These are phyloP conservation scores for Thera britannica DNA, from an alignment of 2,888 invertebrate genomes.

Conservation along the genomic window DNA sequence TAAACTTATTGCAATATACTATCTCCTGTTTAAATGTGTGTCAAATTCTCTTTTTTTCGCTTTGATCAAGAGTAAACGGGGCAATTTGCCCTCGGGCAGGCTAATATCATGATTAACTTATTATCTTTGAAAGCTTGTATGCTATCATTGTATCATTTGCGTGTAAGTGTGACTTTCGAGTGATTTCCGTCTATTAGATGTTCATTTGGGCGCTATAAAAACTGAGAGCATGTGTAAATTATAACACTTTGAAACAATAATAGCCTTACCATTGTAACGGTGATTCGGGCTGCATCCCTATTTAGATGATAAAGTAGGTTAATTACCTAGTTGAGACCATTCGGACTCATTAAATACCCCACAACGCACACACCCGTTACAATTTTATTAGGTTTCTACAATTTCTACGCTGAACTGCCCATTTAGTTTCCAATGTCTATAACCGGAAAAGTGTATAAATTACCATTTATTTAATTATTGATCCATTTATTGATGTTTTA, in stretches of 20 bases:
- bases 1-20: conserved; percentile 69
- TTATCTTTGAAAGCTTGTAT: conserved; percentile 64
- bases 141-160: conserved; percentile 68
- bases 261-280: conserved; percentile 30
- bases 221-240: conserved; percentile 36
- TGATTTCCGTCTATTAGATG: conserved; percentile 60
- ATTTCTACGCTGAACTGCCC: conserved; percentile 17
- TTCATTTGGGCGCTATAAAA: conserved; percentile 37
- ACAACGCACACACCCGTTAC: conserved; percentile 30
- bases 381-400: conserved; percentile 31
- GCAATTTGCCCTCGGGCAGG: conserved; percentile 64
- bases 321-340: conserved; percentile 30
- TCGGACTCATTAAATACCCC: conserved; percentile 32
- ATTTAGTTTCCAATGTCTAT: conserved; percentile 11
- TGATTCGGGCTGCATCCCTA: conserved; percentile 29
- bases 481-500: not conserved
- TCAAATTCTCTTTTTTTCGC: conserved; percentile 61
- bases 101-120: conserved; percentile 75
- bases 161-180: conserved; percentile 61
- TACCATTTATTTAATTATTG: not conserved
- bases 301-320: conserved; percentile 35
- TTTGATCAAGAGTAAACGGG: conserved; percentile 59
- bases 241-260: conserved; percentile 37
- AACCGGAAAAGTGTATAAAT: not conserved
- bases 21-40: conserved; percentile 74